A percentile compares a stretch with the other conserved stretches of the same genome.
These are phyloP conservation scores for Rhincodon typus DNA, from an alignment of 2,797 vertebrate species.

Conservation along the genomic window DNA sequence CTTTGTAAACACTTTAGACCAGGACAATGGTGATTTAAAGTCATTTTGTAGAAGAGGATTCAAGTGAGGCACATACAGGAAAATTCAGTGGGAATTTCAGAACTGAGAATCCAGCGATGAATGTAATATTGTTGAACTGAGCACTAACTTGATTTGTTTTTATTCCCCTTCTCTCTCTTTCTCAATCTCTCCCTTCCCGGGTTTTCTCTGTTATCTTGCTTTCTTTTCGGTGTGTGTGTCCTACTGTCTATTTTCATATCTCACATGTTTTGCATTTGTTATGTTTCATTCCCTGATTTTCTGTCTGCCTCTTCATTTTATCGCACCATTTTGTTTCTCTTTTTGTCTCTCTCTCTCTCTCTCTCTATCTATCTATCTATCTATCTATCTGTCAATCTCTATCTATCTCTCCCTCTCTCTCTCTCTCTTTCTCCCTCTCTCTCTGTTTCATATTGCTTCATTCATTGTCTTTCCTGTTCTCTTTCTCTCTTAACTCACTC, in stretches of 20 bases:
- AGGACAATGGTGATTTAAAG: neutral
- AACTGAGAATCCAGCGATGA: neutral
- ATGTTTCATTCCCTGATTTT: neutral
- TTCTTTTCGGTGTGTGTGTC: neutral
- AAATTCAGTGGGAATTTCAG: neutral
- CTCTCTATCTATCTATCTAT: no score
- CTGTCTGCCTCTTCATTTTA: no score
- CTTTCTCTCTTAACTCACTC: neutral
- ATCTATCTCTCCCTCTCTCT: no score
- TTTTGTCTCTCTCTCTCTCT: no score
- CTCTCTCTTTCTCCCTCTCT: no score
- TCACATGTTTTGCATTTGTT: neutral
- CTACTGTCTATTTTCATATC: neutral
- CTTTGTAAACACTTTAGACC: neutral
- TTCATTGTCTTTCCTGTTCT: no score
- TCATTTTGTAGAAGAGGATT: neutral
- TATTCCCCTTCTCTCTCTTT: neutral
- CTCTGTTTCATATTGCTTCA: neutral
- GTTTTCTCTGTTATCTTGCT: neutral
- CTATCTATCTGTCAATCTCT: no score
- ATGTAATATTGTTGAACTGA: neutral
- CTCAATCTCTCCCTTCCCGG: neutral
- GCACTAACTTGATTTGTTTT: conserved; percentile 4
- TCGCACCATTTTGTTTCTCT: no score
- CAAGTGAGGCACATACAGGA: neutral